Conservation (phyloP, 2,113 vertebrate genomes). For the Orientallactaga bullata region DNA sequence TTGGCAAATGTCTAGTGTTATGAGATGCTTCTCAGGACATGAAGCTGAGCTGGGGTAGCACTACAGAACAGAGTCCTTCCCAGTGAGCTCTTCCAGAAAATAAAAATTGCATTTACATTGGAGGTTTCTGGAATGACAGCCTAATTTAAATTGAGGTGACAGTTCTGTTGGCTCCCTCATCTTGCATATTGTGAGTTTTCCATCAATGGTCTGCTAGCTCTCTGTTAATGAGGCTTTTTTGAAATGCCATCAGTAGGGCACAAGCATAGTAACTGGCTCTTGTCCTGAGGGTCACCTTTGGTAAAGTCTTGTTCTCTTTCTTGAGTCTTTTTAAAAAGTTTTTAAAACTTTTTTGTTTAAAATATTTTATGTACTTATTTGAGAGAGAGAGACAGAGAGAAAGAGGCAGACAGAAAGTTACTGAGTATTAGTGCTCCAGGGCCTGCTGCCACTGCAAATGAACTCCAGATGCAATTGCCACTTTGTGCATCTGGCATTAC, state of each 20-base stretch:
- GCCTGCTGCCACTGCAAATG: too few relatives aligned
- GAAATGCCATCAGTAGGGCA: neutral
- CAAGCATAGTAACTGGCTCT: neutral
- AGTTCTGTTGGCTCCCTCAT: neutral
- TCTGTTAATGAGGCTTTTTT: neutral
- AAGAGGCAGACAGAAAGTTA: too few relatives aligned
- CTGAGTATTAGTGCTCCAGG: too few relatives aligned
- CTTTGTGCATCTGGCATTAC: too few relatives aligned
- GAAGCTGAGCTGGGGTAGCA: neutral
- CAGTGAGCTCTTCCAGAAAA: slow-evolving; percentile 21
- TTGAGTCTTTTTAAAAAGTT: too few relatives aligned
- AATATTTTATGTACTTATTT: too few relatives aligned
- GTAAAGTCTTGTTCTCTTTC: neutral
- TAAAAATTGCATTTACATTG: slow-evolving; percentile 16
- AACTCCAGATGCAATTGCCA: too few relatives aligned
- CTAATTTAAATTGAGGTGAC: slow-evolving; percentile 9
- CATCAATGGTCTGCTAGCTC: neutral
- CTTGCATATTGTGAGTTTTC: slow-evolving; percentile 3
- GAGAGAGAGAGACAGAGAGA: too few relatives aligned
- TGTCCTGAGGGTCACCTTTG: neutral
- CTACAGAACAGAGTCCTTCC: neutral
- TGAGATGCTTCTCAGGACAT: neutral
- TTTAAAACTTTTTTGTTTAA: too few relatives aligned
- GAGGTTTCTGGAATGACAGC: neutral
- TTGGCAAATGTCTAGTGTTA: neutral